Evolutionary conservation across 1,140 invertebrate genomes (phyloP), one percentile per base, ranked within the genome.

Genomic region (Dendroctonus ponderosae): DNA sequence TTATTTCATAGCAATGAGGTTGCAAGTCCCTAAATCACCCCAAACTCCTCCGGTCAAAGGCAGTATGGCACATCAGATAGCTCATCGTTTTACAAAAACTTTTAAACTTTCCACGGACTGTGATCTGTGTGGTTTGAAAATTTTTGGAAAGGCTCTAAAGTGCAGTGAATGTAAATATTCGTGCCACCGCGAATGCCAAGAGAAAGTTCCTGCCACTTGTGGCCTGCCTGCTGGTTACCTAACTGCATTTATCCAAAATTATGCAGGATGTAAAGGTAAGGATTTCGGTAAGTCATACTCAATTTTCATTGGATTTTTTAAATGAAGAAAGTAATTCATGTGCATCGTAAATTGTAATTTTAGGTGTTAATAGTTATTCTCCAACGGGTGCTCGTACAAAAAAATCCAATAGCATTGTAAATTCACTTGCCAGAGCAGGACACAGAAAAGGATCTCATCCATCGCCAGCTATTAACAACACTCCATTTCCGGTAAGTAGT

Each of bases 101-200:
- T 89, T 95, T 79, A 94, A 94, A 77, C 88, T 96, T 80, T 88
- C 93, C 76, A 88, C 91, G 50, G 92, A 89, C 1, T 98, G 95
- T 82, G 91, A 94, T 79, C 89, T 90, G 74, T 98, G 95, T 80
- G 88, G 91, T 66, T 94, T 94, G 77, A 92, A 92, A 79, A 94
- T 97, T 83, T 89, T 93, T 76, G 92, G 90, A 37, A 85, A 84
- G 7, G 86, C 89, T 50, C 84, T 93, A 56, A 95, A 93, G 79
- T 98, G 96, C 80, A 96, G 90, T 79, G 92, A 96, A 78, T 98
- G 95, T 85, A 97, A 96, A 82, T 97, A 93, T 81, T 93, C 93
- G 74, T 97, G 94, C 81, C 84, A 77, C 78, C 86, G 89, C 74
- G 92, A 96, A 75, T 98, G 96, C 80, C 91, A 92, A 74, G 85